phyloP scores from a whole-genome alignment of 2,888 invertebrate species.

The Deilephila porcellus region DNA sequence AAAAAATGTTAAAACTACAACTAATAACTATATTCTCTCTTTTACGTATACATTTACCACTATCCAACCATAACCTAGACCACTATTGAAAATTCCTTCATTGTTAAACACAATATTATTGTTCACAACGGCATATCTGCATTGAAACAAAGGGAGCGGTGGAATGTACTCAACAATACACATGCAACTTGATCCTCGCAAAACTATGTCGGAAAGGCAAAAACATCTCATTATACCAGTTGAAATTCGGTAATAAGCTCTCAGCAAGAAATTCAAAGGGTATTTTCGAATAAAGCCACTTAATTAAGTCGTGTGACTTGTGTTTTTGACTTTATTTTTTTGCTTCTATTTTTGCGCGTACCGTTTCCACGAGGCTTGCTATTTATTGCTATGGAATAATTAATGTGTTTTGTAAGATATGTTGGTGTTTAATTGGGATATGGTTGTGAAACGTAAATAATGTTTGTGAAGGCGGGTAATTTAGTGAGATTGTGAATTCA shows the following conservation, averaged over 20 bases:
- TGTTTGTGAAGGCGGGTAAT: too few species aligned
- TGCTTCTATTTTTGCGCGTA: not conserved
- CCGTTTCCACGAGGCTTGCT: not conserved
- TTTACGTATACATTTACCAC: too few species aligned
- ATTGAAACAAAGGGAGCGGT: not conserved
- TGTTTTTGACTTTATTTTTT: conserved; percentile 5
- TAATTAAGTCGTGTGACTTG: conserved; percentile 21
- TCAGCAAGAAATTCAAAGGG: conserved; percentile 18
- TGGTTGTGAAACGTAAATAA: too few species aligned
- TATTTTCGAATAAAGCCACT: conserved; percentile 22
- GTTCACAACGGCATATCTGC: not conserved
- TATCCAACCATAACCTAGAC: too few species aligned
- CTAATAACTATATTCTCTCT: too few species aligned
- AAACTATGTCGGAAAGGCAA: not conserved
- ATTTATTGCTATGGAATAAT: not conserved
- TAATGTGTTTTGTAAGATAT: too few species aligned
- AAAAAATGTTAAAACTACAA: too few species aligned
- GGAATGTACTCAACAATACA: not conserved
- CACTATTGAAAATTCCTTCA: too few species aligned
- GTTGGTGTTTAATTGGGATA: too few species aligned
- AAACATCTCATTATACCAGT: conserved; percentile 33
- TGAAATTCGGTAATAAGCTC: conserved; percentile 23
- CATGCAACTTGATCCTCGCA: conserved; percentile 4
- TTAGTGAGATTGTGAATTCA: too few species aligned
- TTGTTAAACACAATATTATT: not conserved